Base-by-base conservation (phyloP, 2,888 invertebrate species). In the Lamproptera curius region DNA sequence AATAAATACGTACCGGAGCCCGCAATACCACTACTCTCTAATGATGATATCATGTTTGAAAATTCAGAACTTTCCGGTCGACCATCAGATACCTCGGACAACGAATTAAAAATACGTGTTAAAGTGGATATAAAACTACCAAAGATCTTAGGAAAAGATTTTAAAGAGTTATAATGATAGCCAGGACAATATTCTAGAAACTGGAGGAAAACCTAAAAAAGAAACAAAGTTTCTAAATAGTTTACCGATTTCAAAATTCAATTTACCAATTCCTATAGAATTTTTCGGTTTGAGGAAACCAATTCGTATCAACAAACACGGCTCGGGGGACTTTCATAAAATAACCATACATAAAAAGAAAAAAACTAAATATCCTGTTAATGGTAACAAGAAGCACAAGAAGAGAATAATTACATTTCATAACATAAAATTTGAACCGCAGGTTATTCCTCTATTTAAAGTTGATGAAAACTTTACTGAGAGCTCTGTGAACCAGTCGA, bases 121-220 rank as follows among this genome's bases (percentile, higher is more conserved):
- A 86, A 86, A 61, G 67, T 87, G 26, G 83, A 83, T 53, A 62
- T 87, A 36, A 74, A 83, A 57, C 50, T 84, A 34, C 85, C 85
- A 26, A 80, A 75, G 60, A 49, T 65, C 28, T 63, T 63, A 51
- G n/a, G 67, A 75, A 38, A 48, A 48, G 14, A 39, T 57, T n/a
- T 53, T 62, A n/a, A 66, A 60, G 55, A 51, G 56, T 15, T 68
- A 62, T 53, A 59, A 56, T 42, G 53, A 52, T 26, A 67, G 54
- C 52, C 58, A 47, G 16, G 57, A 63, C 10, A 61, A 56, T 54
- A 52, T 43, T 10, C 41, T 54, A 4, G 62, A 67, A 39, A 54
- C 58, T 9, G 68, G 72, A 34, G 63, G 63, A 17, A 45, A 50
- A 6, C 54, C 58, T 50, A 70, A 71, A 31, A 77, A 71, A 56